Evolutionary conservation across 2,888 invertebrate species (phyloP).

Genomic region (Himalopsyche anomala): DNA sequence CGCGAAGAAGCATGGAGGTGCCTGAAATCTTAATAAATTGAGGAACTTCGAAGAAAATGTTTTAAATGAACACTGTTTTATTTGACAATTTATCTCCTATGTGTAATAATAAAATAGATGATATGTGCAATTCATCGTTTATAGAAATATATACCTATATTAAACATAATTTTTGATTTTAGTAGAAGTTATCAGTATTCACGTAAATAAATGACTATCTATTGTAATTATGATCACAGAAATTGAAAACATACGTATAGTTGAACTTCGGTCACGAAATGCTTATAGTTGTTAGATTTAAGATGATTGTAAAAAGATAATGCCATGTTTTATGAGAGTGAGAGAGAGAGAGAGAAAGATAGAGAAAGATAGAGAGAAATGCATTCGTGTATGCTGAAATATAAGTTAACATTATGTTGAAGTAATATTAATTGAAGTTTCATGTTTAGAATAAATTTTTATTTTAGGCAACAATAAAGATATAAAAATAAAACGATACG

Average conservation of each 20-base stretch:
- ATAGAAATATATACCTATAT: slow-evolving; percentile 57
- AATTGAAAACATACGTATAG: slow-evolving; percentile 49
- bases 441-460: slow-evolving; percentile 51
- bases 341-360: slow-evolving; percentile 8
- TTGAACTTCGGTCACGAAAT: slow-evolving; percentile 56
- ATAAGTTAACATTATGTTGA: slow-evolving; percentile 39
- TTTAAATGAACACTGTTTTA: slow-evolving; percentile 45
- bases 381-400: slow-evolving; percentile 1
- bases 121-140: slow-evolving; percentile 65
- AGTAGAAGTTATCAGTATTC: slow-evolving; percentile 63
- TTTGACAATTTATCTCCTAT: slow-evolving; percentile 57
- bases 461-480: slow-evolving; percentile 55
- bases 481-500: slow-evolving; percentile 60
- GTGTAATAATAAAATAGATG: slow-evolving; percentile 62
- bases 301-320: slow-evolving; percentile 55
- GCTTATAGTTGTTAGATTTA: slow-evolving; percentile 59
- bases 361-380: not conserved
- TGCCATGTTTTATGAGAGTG: slow-evolving; percentile 48
- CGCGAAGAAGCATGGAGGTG: not conserved
- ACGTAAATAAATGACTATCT: slow-evolving; percentile 56
- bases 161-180: slow-evolving; percentile 58
- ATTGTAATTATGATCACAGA: slow-evolving; percentile 56
- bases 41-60: slow-evolving; percentile 36
- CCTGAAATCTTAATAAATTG: not conserved
- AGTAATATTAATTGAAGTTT: slow-evolving; percentile 44